phyloP scores from a whole-genome alignment of 2,888 invertebrate genomes.

The Amblyteles armatorius region DNA sequence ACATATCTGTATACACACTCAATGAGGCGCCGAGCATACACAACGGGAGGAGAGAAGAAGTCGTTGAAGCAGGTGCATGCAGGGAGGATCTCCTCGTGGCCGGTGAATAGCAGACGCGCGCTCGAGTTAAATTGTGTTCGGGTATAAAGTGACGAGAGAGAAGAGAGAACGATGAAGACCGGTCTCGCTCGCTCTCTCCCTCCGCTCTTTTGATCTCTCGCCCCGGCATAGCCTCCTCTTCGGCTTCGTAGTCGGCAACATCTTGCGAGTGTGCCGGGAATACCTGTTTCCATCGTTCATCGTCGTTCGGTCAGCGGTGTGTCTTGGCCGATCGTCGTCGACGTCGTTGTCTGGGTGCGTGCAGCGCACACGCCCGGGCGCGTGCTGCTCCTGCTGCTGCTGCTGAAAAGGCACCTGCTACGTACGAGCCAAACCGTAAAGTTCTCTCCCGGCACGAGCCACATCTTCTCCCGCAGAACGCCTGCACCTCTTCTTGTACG shows the following conservation, averaged over 20 bases:
- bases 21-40: conserved; percentile 17
- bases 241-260: conserved; percentile 74
- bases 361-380: conserved; percentile 68
- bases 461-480: conserved; percentile 57
- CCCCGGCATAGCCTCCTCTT: conserved; percentile 58
- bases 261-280: conserved; percentile 78
- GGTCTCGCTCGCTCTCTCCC: conserved; percentile 57
- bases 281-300: conserved; percentile 69
- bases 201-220: conserved; percentile 65
- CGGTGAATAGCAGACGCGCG: conserved; percentile 61
- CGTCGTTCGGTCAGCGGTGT: not conserved
- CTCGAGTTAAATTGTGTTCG: conserved; percentile 47
- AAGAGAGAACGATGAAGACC: conserved; percentile 49
- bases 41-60: conserved; percentile 53
- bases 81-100: conserved; percentile 54
- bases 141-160: conserved; percentile 40
- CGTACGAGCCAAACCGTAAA: conserved; percentile 69
- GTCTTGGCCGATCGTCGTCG: conserved; percentile 27
- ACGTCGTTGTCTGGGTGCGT: conserved; percentile 60
- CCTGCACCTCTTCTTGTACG: conserved; percentile 49
- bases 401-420: conserved; percentile 79
- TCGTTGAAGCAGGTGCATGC: conserved; percentile 69
- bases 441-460: conserved; percentile 78
- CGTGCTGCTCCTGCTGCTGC: conserved; percentile 65
- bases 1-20: not conserved